phyloP scores from a whole-genome alignment of 92 coral and sea anemone species.

The Palythoa grandis region DNA sequence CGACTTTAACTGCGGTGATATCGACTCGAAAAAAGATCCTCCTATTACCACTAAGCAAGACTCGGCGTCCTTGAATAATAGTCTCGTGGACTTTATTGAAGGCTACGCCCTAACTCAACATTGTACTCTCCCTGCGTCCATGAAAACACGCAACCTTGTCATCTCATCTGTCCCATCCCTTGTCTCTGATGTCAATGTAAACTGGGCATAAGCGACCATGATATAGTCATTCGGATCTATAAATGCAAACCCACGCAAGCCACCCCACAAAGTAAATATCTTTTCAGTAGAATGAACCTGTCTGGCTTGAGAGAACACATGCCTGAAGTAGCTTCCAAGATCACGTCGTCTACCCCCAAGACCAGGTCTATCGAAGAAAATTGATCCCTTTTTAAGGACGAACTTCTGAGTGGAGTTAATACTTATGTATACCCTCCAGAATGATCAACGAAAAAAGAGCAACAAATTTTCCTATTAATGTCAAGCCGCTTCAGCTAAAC shows the following conservation, averaged over 20 bases:
- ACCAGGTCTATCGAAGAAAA: neutral
- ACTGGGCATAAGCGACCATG: slow-evolving; percentile 51
- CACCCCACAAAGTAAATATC: neutral
- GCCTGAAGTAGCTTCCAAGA: neutral
- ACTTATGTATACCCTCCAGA: neutral
- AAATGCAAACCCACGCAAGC: neutral
- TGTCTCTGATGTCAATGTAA: slow-evolving; percentile 22
- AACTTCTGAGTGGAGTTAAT: neutral
- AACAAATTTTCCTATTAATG: no score
- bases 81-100: no score
- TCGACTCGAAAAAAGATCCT: slow-evolving; percentile 3
- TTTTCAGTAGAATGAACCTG: neutral
- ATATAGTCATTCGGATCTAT: neutral
- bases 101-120: slow-evolving; percentile 1
- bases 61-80: neutral
- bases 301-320: neutral
- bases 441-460: no score
- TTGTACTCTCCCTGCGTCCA: slow-evolving; percentile 27
- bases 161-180: slow-evolving; percentile 47
- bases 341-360: neutral
- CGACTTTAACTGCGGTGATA: no score
- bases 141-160: slow-evolving; percentile 46
- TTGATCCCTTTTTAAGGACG: neutral
- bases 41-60: slow-evolving; percentile 17
- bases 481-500: no score